Conservation (phyloP, 2,113 vertebrate genomes). For the Colaptes auratus region DNA sequence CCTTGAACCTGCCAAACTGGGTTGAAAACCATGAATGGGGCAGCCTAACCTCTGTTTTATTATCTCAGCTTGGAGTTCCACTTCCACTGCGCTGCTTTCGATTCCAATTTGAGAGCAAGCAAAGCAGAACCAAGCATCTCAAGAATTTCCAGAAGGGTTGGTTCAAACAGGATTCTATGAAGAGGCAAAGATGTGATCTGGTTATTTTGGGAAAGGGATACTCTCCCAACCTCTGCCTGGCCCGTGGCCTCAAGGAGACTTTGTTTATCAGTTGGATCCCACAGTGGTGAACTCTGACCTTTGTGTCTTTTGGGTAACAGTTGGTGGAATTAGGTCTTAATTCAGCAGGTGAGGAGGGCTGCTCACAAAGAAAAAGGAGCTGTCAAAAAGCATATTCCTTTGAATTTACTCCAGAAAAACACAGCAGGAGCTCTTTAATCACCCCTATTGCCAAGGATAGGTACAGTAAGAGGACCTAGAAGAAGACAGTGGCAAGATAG, state of each 20-base stretch:
- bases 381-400: neutral
- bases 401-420: neutral
- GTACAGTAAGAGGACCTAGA: neutral
- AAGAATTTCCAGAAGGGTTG: neutral
- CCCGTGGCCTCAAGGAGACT: neutral
- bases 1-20: neutral
- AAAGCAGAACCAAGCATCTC: slow-evolving; percentile 13
- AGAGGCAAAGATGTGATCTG: neutral
- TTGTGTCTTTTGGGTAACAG: neutral
- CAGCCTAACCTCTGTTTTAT: neutral
- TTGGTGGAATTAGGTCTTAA: neutral
- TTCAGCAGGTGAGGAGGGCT: neutral
- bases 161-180: neutral
- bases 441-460: neutral
- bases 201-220: neutral
- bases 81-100: neutral
- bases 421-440: neutral
- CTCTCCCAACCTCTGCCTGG: neutral
- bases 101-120: slow-evolving; percentile 7
- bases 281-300: neutral
- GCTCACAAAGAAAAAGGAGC: neutral
- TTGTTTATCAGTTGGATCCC: neutral
- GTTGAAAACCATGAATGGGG: slow-evolving; percentile 10
- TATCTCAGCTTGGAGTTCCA: neutral
- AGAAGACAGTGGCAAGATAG: neutral